phyloP scores from a whole-genome alignment of 2,797 vertebrate genomes.

The Lophotriccus pileatus region DNA sequence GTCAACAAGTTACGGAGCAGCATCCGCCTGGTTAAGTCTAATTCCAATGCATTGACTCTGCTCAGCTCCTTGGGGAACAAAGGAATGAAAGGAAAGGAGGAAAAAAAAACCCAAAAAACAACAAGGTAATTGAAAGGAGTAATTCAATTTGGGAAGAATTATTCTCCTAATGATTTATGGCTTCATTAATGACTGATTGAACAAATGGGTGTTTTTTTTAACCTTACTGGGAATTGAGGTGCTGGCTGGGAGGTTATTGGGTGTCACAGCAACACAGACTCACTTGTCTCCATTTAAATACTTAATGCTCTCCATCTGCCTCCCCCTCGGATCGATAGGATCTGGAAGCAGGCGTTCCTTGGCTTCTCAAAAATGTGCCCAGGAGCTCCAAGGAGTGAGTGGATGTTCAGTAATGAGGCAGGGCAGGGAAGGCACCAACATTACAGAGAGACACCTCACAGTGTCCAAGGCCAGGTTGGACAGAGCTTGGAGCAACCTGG shows the following conservation, averaged over 20 bases:
- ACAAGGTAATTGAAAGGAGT: conserved; percentile 39
- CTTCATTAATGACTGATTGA: conserved; percentile 58
- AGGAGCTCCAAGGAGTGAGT: accelerated
- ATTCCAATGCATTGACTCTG: neutral
- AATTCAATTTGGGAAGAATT: conserved; percentile 53
- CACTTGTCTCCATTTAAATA: conserved; percentile 33
- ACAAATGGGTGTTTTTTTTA: neutral
- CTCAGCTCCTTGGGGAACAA: neutral
- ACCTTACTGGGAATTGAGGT: neutral
- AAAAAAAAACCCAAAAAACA: neutral
- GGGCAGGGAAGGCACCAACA: accelerated
- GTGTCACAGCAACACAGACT: neutral
- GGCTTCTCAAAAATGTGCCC: neutral
- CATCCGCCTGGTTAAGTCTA: neutral
- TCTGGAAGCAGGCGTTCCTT: neutral
- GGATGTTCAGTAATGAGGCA: accelerated
- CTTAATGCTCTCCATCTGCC: neutral
- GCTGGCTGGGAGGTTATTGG: neutral
- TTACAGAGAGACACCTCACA: neutral
- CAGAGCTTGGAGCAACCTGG: neutral
- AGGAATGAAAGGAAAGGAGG: neutral
- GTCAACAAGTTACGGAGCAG: neutral
- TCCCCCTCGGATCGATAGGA: neutral
- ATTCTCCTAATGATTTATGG: conserved; percentile 61
- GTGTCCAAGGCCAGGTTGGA: neutral